Percentiles rank a stretch among this genome's conserved stretches.
phyloP scores from a whole-genome alignment of 2,888 invertebrate species.

The Rhyacophila evoluta region DNA sequence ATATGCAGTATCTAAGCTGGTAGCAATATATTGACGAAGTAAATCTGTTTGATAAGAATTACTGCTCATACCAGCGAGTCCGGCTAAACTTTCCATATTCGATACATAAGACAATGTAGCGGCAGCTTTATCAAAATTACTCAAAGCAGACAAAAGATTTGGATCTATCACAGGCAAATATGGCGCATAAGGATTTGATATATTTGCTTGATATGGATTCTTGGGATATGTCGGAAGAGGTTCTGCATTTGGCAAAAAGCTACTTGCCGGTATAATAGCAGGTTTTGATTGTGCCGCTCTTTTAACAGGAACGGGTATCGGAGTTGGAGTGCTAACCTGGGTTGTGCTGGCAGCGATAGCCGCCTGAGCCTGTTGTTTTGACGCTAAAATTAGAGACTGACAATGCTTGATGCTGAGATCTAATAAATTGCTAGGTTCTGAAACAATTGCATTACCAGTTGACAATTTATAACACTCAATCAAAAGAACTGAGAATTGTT shows the following conservation, averaged over 20 bases:
- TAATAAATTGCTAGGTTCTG: constrained; percentile 73
- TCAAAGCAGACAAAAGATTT: constrained; percentile 46
- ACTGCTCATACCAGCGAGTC: constrained; percentile 27
- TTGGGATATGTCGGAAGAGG: constrained; percentile 35
- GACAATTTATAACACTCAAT: constrained; percentile 79
- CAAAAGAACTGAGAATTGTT: constrained; percentile 73
- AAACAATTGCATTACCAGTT: constrained; percentile 70
- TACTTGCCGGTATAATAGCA: constrained; percentile 61
- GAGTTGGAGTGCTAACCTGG: constrained; percentile 57
- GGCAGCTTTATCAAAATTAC: constrained; percentile 39
- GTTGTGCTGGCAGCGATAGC: constrained; percentile 62
- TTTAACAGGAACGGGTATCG: constrained; percentile 29
- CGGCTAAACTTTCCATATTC: constrained; percentile 41
- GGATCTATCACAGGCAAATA: constrained; percentile 47
- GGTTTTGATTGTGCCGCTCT: constrained; percentile 59
- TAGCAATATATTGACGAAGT: constrained; percentile 50
- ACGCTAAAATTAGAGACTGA: constrained; percentile 71
- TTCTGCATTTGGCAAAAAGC: constrained; percentile 52
- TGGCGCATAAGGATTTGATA: constrained; percentile 34
- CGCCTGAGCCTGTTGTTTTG: constrained; percentile 70
- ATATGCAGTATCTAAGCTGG: constrained; percentile 52
- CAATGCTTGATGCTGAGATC: constrained; percentile 80
- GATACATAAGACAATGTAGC: constrained; percentile 48
- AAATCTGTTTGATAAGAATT: constrained; percentile 43
- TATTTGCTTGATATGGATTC: constrained; percentile 1